Evolutionary conservation across 2,113 vertebrate species (phyloP).

Genomic region (Pholis gunnellus): DNA sequence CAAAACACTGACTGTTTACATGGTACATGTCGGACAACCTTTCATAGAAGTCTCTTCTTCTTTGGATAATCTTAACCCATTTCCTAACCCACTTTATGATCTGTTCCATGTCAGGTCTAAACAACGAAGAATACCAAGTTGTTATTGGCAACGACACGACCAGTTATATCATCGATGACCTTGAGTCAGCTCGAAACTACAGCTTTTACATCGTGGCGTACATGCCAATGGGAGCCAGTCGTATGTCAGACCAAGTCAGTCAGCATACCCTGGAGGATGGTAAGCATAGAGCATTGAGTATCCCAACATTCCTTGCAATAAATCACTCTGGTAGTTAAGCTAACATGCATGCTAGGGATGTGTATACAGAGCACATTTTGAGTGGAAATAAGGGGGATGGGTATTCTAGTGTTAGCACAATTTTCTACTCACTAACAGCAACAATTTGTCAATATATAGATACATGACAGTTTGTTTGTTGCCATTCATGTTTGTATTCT

Average conservation of each 20-base stretch:
- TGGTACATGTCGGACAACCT: background rate
- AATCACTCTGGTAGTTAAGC: constrained; percentile 67
- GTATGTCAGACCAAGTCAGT: constrained; percentile 97
- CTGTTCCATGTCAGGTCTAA: constrained; percentile 86
- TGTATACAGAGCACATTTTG: constrained; percentile 48
- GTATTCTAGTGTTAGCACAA: background rate
- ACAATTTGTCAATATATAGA: background rate
- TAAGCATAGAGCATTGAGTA: constrained; percentile 77
- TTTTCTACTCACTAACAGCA: background rate
- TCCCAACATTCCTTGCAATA: constrained; percentile 67
- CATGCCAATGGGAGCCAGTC: constrained; percentile 98
- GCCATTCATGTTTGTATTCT: background rate
- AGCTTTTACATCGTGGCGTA: constrained; percentile 98
- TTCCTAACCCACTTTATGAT: constrained; percentile 22
- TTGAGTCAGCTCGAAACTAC: constrained; percentile 95
- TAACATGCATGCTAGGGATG: constrained; percentile 48
- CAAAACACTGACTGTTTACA: constrained; percentile 27
- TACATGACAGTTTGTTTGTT: background rate
- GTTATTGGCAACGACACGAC: constrained; percentile 98
- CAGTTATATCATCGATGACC: constrained; percentile 95
- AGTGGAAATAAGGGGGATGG: constrained; percentile 28
- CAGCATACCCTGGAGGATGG: constrained; percentile 96
- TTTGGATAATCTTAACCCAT: background rate
- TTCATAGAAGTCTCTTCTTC: background rate
- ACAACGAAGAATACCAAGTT: constrained; percentile 98